These are phyloP conservation scores for Pelecanoides urinatrix DNA, from an alignment of 2,113 vertebrate species.

Conservation along the genomic window DNA sequence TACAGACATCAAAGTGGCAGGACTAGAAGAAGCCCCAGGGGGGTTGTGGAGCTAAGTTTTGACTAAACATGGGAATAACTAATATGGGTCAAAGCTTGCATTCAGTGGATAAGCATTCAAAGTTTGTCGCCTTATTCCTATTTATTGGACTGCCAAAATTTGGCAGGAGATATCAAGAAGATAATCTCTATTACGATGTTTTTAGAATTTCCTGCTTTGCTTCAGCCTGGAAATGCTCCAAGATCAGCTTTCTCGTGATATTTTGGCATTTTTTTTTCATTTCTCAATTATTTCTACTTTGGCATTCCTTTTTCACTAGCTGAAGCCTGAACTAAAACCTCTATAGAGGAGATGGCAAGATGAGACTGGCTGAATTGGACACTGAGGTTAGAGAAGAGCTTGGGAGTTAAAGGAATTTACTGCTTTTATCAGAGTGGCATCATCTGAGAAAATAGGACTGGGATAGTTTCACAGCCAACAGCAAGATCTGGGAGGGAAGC, in stretches of 20 bases:
- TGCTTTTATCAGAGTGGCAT: background rate
- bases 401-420: background rate
- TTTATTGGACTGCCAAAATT: background rate
- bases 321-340: background rate
- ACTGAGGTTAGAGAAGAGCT: background rate
- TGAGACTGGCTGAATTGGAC: background rate
- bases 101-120: conserved; percentile 1
- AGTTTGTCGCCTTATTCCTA: background rate
- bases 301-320: background rate
- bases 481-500: background rate
- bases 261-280: background rate
- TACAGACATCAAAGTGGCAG: conserved; percentile 63
- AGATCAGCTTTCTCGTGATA: background rate
- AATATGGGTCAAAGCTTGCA: background rate
- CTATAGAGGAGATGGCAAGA: background rate
- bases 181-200: background rate
- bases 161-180: background rate
- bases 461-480: background rate
- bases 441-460: background rate
- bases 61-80: conserved; percentile 47
- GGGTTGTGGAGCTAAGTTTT: conserved; percentile 2
- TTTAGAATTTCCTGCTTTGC: conserved; percentile 28
- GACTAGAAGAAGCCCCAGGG: background rate
- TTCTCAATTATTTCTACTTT: background rate
- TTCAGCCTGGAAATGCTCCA: background rate